Conservation (phyloP, 2,888 invertebrate genomes). For the Chorisops tibialis region DNA sequence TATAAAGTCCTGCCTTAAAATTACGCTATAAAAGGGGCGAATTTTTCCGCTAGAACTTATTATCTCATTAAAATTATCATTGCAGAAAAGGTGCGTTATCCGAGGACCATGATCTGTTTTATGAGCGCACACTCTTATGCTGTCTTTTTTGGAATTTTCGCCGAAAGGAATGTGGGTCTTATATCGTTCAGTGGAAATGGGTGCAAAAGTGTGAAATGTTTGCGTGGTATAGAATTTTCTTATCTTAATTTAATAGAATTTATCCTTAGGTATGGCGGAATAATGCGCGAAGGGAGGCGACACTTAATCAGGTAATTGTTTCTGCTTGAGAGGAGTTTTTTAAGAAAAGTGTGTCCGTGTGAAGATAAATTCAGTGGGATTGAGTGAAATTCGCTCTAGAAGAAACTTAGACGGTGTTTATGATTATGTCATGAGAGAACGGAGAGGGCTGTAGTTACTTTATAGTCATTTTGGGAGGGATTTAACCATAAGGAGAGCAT, state of each 20-base stretch:
- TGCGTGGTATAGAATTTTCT: conserved; percentile 13
- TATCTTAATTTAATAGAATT: conserved; percentile 19
- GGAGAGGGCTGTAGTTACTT: too few relatives aligned
- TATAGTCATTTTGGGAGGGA: too few relatives aligned
- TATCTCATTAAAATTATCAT: conserved; percentile 22
- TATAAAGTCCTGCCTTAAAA: too few relatives aligned
- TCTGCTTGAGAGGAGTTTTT: conserved; percentile 9
- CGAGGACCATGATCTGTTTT: conserved; percentile 6
- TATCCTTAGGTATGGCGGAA: neutral
- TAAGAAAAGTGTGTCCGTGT: too few relatives aligned
- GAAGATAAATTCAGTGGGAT: too few relatives aligned
- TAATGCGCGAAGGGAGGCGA: too few relatives aligned
- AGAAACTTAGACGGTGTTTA: too few relatives aligned
- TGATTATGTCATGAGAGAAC: too few relatives aligned
- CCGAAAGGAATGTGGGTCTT: neutral
- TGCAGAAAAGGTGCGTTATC: conserved; percentile 19
- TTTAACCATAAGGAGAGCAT: too few relatives aligned
- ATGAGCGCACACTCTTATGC: neutral
- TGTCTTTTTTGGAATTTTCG: neutral
- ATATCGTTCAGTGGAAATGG: neutral
- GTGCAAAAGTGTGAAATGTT: neutral
- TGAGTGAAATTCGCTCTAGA: too few relatives aligned
- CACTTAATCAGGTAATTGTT: conserved; percentile 19
- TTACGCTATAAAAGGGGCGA: conserved; percentile 9
- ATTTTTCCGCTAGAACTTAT: conserved; percentile 4